phyloP scores from a whole-genome alignment of 2,113 vertebrate genomes.

The Dipodomys stephensi region DNA sequence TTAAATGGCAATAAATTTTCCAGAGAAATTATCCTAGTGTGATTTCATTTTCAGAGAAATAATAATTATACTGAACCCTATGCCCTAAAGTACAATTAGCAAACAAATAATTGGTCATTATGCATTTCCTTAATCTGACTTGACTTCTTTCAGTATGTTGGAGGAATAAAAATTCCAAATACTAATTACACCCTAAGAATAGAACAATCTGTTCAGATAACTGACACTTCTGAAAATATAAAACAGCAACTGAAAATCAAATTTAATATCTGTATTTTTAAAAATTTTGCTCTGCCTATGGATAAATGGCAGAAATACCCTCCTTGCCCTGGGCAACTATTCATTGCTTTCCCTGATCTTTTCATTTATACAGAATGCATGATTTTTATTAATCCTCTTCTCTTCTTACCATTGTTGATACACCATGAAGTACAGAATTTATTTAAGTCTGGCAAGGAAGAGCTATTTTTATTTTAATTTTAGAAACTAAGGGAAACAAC shows the following conservation, averaged over 20 bases:
- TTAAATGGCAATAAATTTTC: not conserved
- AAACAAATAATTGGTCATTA: conserved; percentile 44
- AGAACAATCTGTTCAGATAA: not conserved
- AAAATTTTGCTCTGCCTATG: not conserved
- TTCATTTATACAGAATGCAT: not conserved
- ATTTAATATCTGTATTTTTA: not conserved
- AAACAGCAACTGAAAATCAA: conserved; percentile 4
- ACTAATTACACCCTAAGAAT: conserved; percentile 19
- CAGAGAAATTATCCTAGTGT: not conserved
- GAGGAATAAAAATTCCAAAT: conserved; percentile 52
- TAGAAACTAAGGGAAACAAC: not conserved
- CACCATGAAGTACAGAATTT: not conserved
- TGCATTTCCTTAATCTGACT: conserved; percentile 35
- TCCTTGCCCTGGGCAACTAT: not conserved
- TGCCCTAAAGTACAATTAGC: conserved; percentile 42
- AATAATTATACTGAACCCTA: conserved; percentile 53
- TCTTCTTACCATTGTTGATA: not conserved
- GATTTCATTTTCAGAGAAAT: conserved; percentile 22
- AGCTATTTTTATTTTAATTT: not conserved
- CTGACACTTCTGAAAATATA: conserved; percentile 31
- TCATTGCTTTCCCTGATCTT: not conserved
- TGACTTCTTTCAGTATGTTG: conserved; percentile 26
- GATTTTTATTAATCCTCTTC: not conserved
- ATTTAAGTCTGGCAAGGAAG: not conserved
- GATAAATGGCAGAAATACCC: not conserved